A percentile compares a stretch with the other conserved stretches of the same genome.
These are phyloP conservation scores for Aphelocoma californica DNA, from an alignment of 2,797 vertebrate species.

Conservation along the genomic window DNA sequence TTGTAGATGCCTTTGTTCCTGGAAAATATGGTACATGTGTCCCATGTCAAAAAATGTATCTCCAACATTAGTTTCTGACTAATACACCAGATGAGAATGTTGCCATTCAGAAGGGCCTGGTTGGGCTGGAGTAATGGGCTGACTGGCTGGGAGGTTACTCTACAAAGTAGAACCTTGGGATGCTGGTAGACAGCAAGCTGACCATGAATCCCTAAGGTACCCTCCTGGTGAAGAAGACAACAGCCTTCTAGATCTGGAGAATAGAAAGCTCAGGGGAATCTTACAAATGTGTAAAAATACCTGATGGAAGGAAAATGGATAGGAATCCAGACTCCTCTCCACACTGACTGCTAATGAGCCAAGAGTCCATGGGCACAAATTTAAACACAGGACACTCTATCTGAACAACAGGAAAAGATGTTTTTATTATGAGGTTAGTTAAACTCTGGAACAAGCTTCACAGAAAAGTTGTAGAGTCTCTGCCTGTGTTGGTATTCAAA, in stretches of 20 bases:
- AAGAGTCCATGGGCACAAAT: not conserved
- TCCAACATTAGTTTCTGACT: not conserved
- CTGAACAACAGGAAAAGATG: accelerated
- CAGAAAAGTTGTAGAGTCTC: not conserved
- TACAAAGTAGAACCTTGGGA: not conserved
- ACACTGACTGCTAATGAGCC: not conserved
- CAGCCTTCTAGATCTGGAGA: not conserved
- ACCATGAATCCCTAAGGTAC: not conserved
- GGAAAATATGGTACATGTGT: not conserved
- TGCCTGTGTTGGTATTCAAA: not conserved
- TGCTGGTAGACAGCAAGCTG: not conserved
- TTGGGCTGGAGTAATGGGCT: not conserved
- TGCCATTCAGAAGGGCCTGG: not conserved
- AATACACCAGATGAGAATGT: accelerated
- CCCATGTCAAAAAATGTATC: not conserved
- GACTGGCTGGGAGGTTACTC: not conserved
- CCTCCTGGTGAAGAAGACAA: not conserved
- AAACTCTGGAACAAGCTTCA: not conserved
- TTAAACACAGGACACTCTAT: not conserved
- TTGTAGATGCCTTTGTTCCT: not conserved
- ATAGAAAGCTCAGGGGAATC: not conserved
- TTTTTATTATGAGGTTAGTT: not conserved
- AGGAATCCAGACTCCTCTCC: not conserved
- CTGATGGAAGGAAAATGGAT: not conserved
- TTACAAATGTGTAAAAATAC: not conserved